phyloP scores from a whole-genome alignment of 2,113 vertebrate genomes.

The Xenus cinereus region DNA sequence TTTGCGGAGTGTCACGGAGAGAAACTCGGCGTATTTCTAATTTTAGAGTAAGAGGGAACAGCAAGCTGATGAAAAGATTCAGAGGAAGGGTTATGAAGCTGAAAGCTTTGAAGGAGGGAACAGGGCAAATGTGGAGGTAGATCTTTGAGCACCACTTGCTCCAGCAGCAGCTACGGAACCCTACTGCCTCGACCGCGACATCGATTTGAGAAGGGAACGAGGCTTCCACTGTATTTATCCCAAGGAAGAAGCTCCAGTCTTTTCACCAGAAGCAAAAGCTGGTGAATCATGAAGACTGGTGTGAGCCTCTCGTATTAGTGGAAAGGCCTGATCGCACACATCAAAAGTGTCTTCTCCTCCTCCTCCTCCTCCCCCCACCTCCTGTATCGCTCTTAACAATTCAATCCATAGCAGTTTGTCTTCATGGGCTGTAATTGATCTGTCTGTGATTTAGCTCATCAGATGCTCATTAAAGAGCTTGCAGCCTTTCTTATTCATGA shows the following conservation, averaged over 20 bases:
- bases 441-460: conserved; percentile 54
- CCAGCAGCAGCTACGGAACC: not conserved
- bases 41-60: not conserved
- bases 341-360: not conserved
- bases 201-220: not conserved
- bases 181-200: rapidly evolving
- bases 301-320: not conserved
- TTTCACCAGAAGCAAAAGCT: not conserved
- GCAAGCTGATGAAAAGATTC: not conserved
- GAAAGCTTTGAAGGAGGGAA: not conserved
- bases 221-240: not conserved
- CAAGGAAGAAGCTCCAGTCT: not conserved
- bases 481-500: conserved; percentile 38
- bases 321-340: not conserved
- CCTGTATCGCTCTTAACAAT: not conserved
- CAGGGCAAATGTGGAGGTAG: not conserved
- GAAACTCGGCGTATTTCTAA: not conserved
- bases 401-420: conserved; percentile 40
- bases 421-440: conserved; percentile 43
- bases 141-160: not conserved
- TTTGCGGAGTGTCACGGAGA: not conserved
- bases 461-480: conserved; percentile 47
- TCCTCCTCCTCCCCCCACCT: not conserved
- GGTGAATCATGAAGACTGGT: not conserved
- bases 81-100: not conserved